phyloP scores from a whole-genome alignment of 92 coral and sea anemone species.

The Bergia sp. region DNA sequence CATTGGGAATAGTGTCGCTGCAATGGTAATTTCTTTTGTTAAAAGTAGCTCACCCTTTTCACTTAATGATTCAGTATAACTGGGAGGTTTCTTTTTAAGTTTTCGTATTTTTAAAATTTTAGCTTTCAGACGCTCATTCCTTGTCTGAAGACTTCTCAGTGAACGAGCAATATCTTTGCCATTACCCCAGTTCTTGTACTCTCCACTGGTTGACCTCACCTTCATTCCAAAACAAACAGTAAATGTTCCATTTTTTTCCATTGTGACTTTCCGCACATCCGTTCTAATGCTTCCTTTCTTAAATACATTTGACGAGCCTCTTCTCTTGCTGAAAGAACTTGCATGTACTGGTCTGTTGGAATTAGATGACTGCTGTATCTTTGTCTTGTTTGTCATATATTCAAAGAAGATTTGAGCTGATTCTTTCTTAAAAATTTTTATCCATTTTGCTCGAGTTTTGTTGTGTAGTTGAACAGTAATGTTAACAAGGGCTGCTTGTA shows the following conservation, averaged over 20 bases:
- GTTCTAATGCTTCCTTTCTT: conserved; percentile 31
- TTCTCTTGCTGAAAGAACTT: conserved; percentile 28
- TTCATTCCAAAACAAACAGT: conserved; percentile 63
- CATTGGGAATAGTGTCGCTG: conserved; percentile 66
- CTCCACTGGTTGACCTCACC: conserved; percentile 52
- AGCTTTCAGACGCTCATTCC: conserved; percentile 61
- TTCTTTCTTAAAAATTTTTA: conserved; percentile 57
- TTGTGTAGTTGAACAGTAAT: conserved; percentile 67
- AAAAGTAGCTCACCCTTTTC: conserved; percentile 38
- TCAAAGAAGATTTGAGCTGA: conserved; percentile 65
- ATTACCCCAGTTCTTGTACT: conserved; percentile 31
- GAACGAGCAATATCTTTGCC: conserved; percentile 65
- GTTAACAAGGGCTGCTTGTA: conserved; percentile 65
- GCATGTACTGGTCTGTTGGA: conserved; percentile 43
- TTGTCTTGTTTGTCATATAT: conserved; percentile 47
- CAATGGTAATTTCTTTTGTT: conserved; percentile 40
- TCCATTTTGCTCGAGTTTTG: conserved; percentile 62
- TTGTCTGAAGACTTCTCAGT: conserved; percentile 39
- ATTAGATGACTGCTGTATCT: conserved; percentile 38
- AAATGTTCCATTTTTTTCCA: conserved; percentile 35
- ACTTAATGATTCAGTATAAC: conserved; percentile 9
- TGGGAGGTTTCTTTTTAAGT: conserved; percentile 39
- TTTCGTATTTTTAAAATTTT: conserved; percentile 47
- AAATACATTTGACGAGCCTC: conserved; percentile 14
- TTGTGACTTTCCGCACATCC: conserved; percentile 12